A percentile compares a stretch with the other conserved stretches of the same genome.
Evolutionary conservation across 2,797 vertebrate species (phyloP).

Genomic region (Dendrocincla fuliginosa): DNA sequence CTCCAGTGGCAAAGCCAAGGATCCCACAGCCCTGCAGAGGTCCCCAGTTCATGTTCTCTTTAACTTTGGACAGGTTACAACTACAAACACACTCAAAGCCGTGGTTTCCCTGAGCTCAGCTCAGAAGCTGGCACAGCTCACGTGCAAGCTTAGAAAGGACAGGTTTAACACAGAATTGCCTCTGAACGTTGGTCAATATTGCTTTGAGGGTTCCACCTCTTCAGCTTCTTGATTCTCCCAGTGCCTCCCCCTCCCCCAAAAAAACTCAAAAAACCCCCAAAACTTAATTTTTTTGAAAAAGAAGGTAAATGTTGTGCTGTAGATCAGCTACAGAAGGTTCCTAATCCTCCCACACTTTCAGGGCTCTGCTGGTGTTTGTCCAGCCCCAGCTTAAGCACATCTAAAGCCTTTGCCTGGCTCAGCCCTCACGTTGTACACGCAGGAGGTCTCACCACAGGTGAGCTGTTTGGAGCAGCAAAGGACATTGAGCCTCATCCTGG

Average conservation of each 20-base stretch:
- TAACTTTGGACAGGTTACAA: neutral
- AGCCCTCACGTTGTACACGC: neutral
- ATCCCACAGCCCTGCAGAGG: neutral
- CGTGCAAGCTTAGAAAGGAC: neutral
- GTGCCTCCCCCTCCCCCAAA: neutral
- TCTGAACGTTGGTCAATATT: neutral
- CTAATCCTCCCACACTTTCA: rapidly evolving
- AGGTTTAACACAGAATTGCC: neutral
- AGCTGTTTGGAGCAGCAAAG: neutral
- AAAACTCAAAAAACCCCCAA: neutral
- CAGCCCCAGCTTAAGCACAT: rapidly evolving
- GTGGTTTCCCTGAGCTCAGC: neutral
- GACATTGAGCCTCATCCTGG: neutral
- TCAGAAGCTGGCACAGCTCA: neutral
- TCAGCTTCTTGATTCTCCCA: neutral
- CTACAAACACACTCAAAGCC: neutral
- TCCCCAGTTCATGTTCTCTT: rapidly evolving
- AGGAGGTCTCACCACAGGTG: rapidly evolving
- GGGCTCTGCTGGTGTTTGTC: neutral
- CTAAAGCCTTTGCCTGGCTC: neutral
- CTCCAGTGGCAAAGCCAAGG: neutral
- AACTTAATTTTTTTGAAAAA: neutral
- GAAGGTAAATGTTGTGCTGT: too few relatives aligned
- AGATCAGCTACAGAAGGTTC: neutral
- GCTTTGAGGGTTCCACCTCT: neutral